Evolutionary conservation across 2,113 vertebrate genomes (phyloP).

Genomic region (Nibea coibor): DNA sequence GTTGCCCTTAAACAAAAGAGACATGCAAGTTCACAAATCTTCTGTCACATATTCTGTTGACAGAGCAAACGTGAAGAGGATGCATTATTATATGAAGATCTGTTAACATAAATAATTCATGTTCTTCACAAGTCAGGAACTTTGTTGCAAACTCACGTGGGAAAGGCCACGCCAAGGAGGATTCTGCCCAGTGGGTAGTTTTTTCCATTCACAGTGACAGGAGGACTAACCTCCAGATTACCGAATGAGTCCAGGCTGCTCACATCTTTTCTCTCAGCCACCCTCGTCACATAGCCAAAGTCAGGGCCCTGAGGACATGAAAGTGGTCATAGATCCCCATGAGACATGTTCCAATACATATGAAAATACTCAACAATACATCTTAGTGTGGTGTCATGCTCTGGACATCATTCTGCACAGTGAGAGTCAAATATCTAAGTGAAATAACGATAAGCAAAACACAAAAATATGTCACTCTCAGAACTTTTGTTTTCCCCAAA

Average conservation of each 20-base stretch:
- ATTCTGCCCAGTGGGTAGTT: constrained; percentile 94
- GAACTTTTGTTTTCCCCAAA: too few species aligned
- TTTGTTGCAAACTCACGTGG: constrained; percentile 86
- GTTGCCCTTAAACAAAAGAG: constrained; percentile 61
- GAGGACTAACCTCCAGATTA: constrained; percentile 95
- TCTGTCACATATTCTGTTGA: too few species aligned
- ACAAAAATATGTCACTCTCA: background rate
- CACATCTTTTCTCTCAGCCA: constrained; percentile 69
- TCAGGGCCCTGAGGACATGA: constrained; percentile 86
- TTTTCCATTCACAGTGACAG: constrained; percentile 88
- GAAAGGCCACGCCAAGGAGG: constrained; percentile 94
- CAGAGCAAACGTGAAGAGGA: background rate
- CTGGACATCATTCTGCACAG: background rate
- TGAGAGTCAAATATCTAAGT: too few species aligned
- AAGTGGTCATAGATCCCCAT: background rate
- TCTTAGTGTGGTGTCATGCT: too few species aligned
- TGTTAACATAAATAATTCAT: background rate
- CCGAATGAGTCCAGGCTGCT: constrained; percentile 94
- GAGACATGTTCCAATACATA: too few species aligned
- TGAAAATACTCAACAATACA: too few species aligned
- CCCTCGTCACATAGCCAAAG: constrained; percentile 91
- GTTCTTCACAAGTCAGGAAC: background rate
- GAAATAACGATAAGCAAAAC: too few species aligned
- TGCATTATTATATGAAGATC: background rate
- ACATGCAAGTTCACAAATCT: background rate